Evolutionary conservation across 1,140 invertebrate species (phyloP), one percentile per base, ranked within the genome.

Genomic region (Macrobrachium rosenbergii): DNA sequence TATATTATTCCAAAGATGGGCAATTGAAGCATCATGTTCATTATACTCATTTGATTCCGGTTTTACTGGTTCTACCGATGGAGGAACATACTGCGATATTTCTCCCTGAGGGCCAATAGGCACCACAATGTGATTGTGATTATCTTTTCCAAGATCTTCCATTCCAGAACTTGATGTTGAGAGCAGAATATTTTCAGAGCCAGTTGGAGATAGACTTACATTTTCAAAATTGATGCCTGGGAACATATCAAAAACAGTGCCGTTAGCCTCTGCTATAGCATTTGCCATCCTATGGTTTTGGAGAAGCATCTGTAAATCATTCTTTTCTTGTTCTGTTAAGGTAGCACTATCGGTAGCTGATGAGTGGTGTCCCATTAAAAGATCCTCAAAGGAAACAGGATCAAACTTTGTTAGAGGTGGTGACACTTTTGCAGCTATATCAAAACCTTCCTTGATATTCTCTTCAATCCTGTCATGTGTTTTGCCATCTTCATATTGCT

Each of bases 1-100:
- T 5, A 88, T 23, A 69, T 82, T 88, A 16, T 88, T 88, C 87
- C 87, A 88, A 12, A 88, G 59, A 60, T 88, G 87, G 2, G 87
- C 45, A 17, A 88, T 45, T 21, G 87, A 82, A 17, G 81, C 60
- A 72, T 88, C 87, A 28, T 76, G 78, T 37, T 58, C 64, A 28
- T 67, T 62, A 28, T 78, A 60, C 1, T 78, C 21, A 37, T 12
- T 23, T 5, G n/a, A 21, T 17, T 37, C 72, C 6, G 52, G 69
- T 8, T 28, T n/a, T 17, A n/a, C 72, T 52, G 52, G 69, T 8
- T 28, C 69, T 43, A n/a, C n/a, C 19, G 69, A 23, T 72, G 69
- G 21, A 23, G 69, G 69, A 0, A 72, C 23, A 28, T 23, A 43
- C 21, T 72, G 19, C 16, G 64, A 28, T 67, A 28, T 8, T 67